These are phyloP conservation scores for Caenorhabditis drosophilae DNA, from an alignment of 2,888 invertebrate genomes.

Conservation along the genomic window DNA sequence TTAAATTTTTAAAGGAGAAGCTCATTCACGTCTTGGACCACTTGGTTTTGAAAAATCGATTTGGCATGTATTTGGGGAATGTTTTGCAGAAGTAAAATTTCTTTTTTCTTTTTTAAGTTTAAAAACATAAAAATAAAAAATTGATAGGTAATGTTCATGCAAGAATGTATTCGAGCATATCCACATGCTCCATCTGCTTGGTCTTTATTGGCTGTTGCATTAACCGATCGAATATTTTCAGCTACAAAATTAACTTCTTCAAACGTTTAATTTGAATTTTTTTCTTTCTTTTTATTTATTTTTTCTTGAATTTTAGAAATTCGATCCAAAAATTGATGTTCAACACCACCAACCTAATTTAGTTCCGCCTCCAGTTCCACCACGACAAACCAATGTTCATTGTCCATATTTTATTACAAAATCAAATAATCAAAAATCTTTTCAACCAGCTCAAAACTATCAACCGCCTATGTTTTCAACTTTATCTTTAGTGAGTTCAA, in stretches of 20 bases:
- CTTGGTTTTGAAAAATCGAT: slow-evolving; percentile 58
- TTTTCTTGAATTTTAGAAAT: too few species aligned
- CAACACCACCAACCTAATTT: too few species aligned
- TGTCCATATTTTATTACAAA: not conserved
- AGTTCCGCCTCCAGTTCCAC: not conserved
- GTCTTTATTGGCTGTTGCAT: slow-evolving; percentile 54
- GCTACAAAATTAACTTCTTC: not conserved
- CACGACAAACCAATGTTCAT: not conserved
- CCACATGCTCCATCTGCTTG: slow-evolving; percentile 63
- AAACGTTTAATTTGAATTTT: not conserved
- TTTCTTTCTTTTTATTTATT: not conserved
- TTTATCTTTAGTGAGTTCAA: too few species aligned
- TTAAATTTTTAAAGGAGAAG: slow-evolving; percentile 30
- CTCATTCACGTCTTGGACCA: slow-evolving; percentile 48
- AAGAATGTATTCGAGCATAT: slow-evolving; percentile 62
- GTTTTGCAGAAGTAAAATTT: slow-evolving; percentile 54
- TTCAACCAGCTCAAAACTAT: not conserved
- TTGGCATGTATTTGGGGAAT: slow-evolving; percentile 58
- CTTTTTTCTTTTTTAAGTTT: slow-evolving; percentile 3
- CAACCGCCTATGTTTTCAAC: too few species aligned
- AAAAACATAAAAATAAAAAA: too few species aligned
- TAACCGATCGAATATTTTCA: slow-evolving; percentile 51
- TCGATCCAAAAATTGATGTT: too few species aligned
- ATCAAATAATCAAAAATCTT: not conserved
- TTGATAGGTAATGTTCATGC: slow-evolving; percentile 60